Conservation (phyloP, 2,888 invertebrate genomes). For the Junonia oenone region DNA sequence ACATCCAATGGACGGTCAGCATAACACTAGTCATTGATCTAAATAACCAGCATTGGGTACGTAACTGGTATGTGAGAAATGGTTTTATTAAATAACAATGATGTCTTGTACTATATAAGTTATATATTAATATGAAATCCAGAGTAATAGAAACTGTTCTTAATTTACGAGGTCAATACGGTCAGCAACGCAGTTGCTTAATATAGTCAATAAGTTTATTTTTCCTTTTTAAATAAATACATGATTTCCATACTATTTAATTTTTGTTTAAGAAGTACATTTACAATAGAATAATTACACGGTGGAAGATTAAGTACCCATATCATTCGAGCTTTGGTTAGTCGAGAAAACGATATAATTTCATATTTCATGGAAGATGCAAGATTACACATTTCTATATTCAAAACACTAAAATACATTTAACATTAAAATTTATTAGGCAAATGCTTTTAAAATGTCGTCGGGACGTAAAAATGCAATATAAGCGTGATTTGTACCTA, state of each 20-base stretch:
- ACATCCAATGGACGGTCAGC: neutral
- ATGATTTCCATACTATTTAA: neutral
- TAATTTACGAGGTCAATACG: neutral
- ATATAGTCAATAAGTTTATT: neutral
- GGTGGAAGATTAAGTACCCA: neutral
- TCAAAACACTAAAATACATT: slow-evolving; percentile 43
- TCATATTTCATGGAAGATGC: slow-evolving; percentile 11
- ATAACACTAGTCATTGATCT: neutral
- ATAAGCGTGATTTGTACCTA: slow-evolving; percentile 59
- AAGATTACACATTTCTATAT: slow-evolving; percentile 39
- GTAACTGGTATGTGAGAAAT: neutral
- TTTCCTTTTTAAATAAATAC: neutral
- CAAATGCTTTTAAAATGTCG: slow-evolving; percentile 60
- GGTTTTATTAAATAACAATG: neutral
- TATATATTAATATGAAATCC: neutral
- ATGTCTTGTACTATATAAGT: neutral
- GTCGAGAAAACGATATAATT: slow-evolving; percentile 10
- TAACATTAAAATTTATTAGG: slow-evolving; percentile 51
- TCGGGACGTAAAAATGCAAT: slow-evolving; percentile 47
- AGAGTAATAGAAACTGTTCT: neutral
- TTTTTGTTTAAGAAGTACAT: neutral
- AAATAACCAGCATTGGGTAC: neutral
- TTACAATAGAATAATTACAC: neutral
- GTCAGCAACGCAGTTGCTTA: neutral
- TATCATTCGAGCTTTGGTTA: slow-evolving; percentile 7